Percentiles rank a stretch among this genome's conserved stretches.
Conservation (phyloP, 2,113 vertebrate species). For the Candoia aspera region DNA sequence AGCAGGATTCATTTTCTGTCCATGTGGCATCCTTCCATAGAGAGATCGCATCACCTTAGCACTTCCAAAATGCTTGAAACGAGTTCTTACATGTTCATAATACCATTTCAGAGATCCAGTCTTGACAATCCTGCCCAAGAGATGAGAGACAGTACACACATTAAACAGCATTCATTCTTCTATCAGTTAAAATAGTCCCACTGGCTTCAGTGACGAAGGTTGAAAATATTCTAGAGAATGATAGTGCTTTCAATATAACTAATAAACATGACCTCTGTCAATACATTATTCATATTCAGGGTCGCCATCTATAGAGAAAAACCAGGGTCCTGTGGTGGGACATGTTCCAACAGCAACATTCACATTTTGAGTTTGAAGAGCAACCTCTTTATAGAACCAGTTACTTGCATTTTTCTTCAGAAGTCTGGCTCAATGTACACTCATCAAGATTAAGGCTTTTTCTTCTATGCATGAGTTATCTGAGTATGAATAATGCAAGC, state of each 20-base stretch:
- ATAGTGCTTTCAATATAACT: background rate
- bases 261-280: background rate
- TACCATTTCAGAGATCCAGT: constrained; percentile 91
- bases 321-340: background rate
- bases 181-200: background rate
- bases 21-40: constrained; percentile 72
- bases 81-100: constrained; percentile 82
- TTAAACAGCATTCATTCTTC: rapidly evolving
- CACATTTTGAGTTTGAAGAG: background rate
- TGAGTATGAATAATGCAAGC: background rate
- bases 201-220: background rate
- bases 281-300: background rate
- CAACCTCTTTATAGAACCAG: background rate
- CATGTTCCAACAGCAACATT: background rate
- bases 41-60: constrained; percentile 91
- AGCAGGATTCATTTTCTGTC: constrained; percentile 2
- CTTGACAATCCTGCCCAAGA: constrained; percentile 80
- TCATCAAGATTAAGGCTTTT: background rate
- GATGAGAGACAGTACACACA: background rate
- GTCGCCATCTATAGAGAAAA: background rate
- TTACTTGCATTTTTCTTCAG: background rate
- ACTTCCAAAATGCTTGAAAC: constrained; percentile 90
- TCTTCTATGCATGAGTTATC: background rate
- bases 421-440: background rate
- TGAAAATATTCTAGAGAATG: background rate